Percentiles rank a stretch among this genome's conserved stretches.
Conservation (phyloP, 2,797 vertebrate genomes). For the Pelobates cultripes region DNA sequence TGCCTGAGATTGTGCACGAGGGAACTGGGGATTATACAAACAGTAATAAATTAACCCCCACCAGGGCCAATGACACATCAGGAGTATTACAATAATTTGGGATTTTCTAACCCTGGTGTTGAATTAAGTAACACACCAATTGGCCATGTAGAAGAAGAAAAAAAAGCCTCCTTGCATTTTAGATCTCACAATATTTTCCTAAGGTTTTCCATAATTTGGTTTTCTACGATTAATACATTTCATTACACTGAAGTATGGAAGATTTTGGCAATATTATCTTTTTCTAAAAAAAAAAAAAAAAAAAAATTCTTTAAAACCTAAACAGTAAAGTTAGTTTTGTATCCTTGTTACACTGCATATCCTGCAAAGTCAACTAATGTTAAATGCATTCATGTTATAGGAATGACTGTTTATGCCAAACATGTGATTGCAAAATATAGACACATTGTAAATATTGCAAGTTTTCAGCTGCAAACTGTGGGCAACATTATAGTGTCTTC, state of each 20-base stretch:
- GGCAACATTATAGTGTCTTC: slow-evolving; percentile 73
- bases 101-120: neutral
- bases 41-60: slow-evolving; percentile 1
- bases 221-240: slow-evolving; percentile 75
- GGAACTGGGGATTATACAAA: slow-evolving; percentile 5
- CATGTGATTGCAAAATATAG: slow-evolving; percentile 75
- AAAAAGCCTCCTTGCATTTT: slow-evolving; percentile 63
- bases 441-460: slow-evolving; percentile 69
- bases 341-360: slow-evolving; percentile 76
- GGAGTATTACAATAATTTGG: no score
- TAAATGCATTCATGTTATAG: slow-evolving; percentile 77
- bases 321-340: slow-evolving; percentile 72
- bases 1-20: neutral
- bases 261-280: slow-evolving; percentile 69
- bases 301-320: slow-evolving; percentile 63
- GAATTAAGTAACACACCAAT: neutral
- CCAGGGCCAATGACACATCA: no score
- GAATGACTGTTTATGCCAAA: slow-evolving; percentile 71
- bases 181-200: slow-evolving; percentile 66
- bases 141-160: slow-evolving; percentile 36
- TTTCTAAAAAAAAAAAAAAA: slow-evolving; percentile 56
- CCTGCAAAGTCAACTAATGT: slow-evolving; percentile 69
- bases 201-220: slow-evolving; percentile 65
- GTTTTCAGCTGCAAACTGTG: slow-evolving; percentile 70
- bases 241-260: slow-evolving; percentile 75